Evolutionary conservation across 2,888 invertebrate species (phyloP).

Genomic region (Hypsopygia costalis): DNA sequence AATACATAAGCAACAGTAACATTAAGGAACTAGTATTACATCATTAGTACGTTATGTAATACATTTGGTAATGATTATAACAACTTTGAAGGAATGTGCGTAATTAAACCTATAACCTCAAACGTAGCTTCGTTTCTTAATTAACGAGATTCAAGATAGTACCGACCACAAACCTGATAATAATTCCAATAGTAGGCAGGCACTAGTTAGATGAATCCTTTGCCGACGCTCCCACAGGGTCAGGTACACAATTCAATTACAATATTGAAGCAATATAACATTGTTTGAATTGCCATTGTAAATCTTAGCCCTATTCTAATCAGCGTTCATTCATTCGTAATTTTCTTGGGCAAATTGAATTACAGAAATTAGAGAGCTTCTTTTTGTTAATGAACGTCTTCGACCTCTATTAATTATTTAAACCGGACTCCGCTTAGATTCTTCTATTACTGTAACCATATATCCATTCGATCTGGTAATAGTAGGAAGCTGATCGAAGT

Average conservation of each 20-base stretch:
- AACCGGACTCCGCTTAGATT: no score
- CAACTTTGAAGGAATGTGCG: not conserved
- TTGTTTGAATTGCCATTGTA: slow-evolving; percentile 1
- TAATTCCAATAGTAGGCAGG: not conserved
- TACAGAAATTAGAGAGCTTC: no score
- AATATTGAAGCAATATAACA: not conserved
- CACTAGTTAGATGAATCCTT: not conserved
- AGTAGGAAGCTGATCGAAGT: no score
- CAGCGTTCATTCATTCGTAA: no score
- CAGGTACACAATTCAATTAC: slow-evolving; percentile 6
- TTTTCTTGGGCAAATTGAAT: no score
- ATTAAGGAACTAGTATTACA: no score
- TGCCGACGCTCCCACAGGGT: not conserved
- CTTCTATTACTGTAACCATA: no score
- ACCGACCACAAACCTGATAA: slow-evolving; percentile 1
- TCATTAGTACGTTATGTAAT: no score
- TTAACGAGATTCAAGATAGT: slow-evolving; percentile 4
- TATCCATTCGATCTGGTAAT: no score
- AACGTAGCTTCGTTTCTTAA: slow-evolving; percentile 3
- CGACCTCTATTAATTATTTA: no score
- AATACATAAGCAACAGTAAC: no score
- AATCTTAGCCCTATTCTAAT: slow-evolving; percentile 3
- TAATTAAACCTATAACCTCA: not conserved
- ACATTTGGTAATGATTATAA: not conserved
- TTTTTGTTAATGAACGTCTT: no score